phyloP scores from a whole-genome alignment of 2,888 invertebrate genomes.

The Arrhopalites spinosus region DNA sequence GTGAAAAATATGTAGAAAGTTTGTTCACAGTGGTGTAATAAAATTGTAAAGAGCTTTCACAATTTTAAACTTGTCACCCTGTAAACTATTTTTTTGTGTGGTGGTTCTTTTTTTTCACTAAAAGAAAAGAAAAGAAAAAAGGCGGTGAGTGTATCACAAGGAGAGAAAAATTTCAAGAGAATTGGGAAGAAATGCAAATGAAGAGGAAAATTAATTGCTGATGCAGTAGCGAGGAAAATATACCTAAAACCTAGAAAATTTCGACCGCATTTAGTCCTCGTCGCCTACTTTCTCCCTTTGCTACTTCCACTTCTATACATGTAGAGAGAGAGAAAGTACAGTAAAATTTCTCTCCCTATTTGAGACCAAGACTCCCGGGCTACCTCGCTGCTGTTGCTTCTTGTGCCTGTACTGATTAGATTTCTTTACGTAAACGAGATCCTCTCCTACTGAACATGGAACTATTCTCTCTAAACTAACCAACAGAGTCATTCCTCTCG shows the following conservation, averaged over 20 bases:
- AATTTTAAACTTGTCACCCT: no score
- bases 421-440: conserved; percentile 7
- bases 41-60: no score
- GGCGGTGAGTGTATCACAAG: conserved; percentile 6
- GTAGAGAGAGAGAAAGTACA: no score
- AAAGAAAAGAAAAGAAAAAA: conserved; percentile 7
- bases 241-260: not conserved
- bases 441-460: not conserved
- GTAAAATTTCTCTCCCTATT: no score
- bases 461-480: not conserved
- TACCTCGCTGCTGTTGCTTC: no score
- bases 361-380: no score
- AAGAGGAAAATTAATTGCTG: conserved; percentile 40
- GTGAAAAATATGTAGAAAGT: no score
- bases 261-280: conserved; percentile 5
- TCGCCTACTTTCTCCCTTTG: not conserved
- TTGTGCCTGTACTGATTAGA: not conserved
- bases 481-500: no score
- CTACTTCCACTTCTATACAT: no score
- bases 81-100: no score
- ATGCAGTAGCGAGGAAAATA: conserved; percentile 4
- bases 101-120: not conserved
- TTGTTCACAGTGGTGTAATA: no score
- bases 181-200: conserved; percentile 42
- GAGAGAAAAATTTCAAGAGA: conserved; percentile 30